phyloP scores from a whole-genome alignment of 1,140 invertebrate genomes.

The Triops longicaudatus region DNA sequence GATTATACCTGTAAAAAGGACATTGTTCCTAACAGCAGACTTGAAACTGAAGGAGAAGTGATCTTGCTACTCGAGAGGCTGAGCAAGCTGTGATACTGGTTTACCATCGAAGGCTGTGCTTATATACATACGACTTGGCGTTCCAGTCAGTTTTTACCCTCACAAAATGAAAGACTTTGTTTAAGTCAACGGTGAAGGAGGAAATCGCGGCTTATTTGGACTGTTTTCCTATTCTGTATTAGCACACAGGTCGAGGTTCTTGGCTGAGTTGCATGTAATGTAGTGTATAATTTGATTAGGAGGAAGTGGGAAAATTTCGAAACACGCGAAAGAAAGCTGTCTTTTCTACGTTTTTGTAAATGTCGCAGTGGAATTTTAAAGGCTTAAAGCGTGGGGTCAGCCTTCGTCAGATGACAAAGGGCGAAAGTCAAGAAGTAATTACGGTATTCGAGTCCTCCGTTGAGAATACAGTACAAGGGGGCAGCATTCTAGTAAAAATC shows the following conservation, averaged over 20 bases:
- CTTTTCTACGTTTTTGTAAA: not conserved
- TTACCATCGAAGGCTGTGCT: not conserved
- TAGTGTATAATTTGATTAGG: constrained; percentile 1
- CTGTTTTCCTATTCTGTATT: not conserved
- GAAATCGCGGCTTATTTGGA: not conserved
- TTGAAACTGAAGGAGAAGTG: not conserved
- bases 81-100: not conserved
- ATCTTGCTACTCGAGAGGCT: not conserved
- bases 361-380: too few species aligned
- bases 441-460: too few species aligned
- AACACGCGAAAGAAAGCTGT: not conserved
- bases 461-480: too few species aligned
- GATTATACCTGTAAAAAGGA: not conserved
- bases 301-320: not conserved
- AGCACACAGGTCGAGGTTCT: not conserved
- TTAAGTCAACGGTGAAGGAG: not conserved
- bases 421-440: too few species aligned
- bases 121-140: not conserved
- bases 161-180: not conserved
- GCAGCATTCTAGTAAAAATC: too few species aligned
- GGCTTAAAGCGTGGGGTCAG: too few species aligned
- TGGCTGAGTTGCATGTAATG: not conserved
- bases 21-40: not conserved
- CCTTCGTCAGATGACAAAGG: too few species aligned
- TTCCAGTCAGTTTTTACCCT: not conserved